These are phyloP conservation scores for Sebastes oblongus DNA, from an alignment of 2,797 vertebrate species.

Conservation along the genomic window DNA sequence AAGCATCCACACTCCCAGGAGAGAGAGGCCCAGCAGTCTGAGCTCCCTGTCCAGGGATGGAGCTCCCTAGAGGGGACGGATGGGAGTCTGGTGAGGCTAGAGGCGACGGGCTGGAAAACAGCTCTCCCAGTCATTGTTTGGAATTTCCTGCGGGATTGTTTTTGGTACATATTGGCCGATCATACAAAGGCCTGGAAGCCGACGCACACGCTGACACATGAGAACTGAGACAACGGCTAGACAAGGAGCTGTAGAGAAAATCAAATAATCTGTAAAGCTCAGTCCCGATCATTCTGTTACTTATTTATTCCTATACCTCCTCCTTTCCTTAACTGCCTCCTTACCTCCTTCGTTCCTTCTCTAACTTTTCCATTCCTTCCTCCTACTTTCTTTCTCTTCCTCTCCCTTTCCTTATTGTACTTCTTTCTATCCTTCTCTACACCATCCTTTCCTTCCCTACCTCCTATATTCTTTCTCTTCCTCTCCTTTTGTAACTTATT, in stretches of 20 bases:
- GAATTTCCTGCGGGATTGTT: conserved; percentile 63
- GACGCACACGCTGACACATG: conserved; percentile 35
- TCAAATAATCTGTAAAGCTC: too few relatives aligned
- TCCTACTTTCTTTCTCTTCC: too few relatives aligned
- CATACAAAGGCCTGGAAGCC: conserved; percentile 34
- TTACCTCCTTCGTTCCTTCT: too few relatives aligned
- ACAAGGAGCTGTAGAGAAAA: background rate
- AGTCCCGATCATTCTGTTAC: too few relatives aligned
- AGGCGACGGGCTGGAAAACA: conserved; percentile 9
- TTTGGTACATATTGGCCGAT: conserved; percentile 40
- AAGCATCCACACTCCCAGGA: background rate
- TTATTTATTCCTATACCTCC: too few relatives aligned
- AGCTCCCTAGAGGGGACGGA: background rate
- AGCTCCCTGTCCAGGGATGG: background rate
- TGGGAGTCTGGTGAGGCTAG: background rate
- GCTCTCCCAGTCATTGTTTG: conserved; percentile 58
- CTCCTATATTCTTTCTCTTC: too few relatives aligned
- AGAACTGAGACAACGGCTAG: conserved; percentile 21
- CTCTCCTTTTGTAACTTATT: too few relatives aligned
- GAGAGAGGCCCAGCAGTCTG: background rate
- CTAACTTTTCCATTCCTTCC: too few relatives aligned
- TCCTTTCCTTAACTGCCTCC: too few relatives aligned
- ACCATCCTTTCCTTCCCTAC: too few relatives aligned
- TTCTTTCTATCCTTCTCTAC: too few relatives aligned
- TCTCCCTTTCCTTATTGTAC: too few relatives aligned